Evolutionary conservation across 2,113 vertebrate genomes (phyloP).

Genomic region (Vidua macroura): DNA sequence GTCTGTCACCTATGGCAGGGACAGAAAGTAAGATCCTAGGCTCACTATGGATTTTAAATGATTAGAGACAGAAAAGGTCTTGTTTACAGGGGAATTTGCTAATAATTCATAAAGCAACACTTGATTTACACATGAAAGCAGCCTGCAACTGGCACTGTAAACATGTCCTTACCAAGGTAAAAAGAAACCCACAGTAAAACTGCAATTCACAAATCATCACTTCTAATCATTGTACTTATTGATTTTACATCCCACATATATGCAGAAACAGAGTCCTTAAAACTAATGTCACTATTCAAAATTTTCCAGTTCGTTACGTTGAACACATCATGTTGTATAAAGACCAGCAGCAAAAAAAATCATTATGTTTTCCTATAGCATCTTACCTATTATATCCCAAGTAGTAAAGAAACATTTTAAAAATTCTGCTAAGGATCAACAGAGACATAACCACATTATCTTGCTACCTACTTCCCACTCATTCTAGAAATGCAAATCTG

Average conservation of each 20-base stretch:
- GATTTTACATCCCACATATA: background rate
- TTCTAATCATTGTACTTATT: background rate
- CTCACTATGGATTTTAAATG: background rate
- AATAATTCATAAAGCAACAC: background rate
- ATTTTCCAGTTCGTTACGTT: background rate
- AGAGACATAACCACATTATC: background rate
- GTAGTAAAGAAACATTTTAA: background rate
- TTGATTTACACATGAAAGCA: background rate
- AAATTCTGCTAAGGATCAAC: background rate
- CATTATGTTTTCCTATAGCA: background rate
- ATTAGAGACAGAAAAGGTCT: background rate
- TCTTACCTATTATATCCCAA: background rate
- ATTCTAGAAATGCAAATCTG: background rate
- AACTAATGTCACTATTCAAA: background rate
- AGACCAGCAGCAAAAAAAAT: background rate
- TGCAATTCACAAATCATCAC: background rate
- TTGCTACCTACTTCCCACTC: background rate
- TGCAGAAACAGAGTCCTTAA: background rate
- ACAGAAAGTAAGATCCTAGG: background rate
- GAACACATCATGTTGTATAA: background rate
- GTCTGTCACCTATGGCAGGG: fast-evolving
- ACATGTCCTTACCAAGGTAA: background rate
- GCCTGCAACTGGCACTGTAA: background rate
- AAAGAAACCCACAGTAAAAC: background rate
- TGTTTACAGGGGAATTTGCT: background rate